A percentile compares a stretch with the other conserved stretches of the same genome.
phyloP scores from a whole-genome alignment of 1,140 invertebrate genomes.

The Zaprionus vittiger region DNA sequence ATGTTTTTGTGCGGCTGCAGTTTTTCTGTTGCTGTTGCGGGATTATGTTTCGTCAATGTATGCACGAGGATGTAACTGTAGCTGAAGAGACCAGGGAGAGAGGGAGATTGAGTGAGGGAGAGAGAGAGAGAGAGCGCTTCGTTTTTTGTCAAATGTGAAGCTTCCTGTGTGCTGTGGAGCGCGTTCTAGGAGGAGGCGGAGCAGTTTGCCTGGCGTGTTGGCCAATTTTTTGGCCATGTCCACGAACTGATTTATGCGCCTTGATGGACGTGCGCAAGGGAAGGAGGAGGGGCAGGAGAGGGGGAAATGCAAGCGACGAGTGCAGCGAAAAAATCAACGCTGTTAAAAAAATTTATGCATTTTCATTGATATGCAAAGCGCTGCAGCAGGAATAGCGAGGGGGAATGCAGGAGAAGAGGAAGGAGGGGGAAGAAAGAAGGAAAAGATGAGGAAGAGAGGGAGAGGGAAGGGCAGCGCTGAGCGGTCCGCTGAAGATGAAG shows the following conservation, averaged over 20 bases:
- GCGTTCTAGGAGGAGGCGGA: constrained; percentile 20
- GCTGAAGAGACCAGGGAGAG: neutral
- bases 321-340: constrained; percentile 58
- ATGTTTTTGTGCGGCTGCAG: constrained; percentile 76
- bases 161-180: constrained; percentile 53
- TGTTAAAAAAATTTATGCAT: constrained; percentile 81
- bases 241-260: constrained; percentile 78
- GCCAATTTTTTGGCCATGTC: constrained; percentile 20
- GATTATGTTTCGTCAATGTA: constrained; percentile 64
- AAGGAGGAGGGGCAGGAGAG: constrained; percentile 18
- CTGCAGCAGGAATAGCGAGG: constrained; percentile 30
- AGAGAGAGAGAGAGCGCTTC: constrained; percentile 8
- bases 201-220: constrained; percentile 23
- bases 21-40: constrained; percentile 50
- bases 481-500: constrained; percentile 57
- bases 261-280: constrained; percentile 73
- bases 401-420: neutral
- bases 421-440: neutral
- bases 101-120: neutral
- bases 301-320: constrained; percentile 50
- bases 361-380: constrained; percentile 84
- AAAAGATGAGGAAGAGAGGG: neutral
- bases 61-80: constrained; percentile 18
- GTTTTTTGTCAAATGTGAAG: constrained; percentile 63
- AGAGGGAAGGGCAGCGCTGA: neutral